A percentile compares a stretch with the other conserved stretches of the same genome.
These are phyloP conservation scores for Caenorhabditis sp. DNA, from an alignment of 2,888 invertebrate species.

Conservation along the genomic window DNA sequence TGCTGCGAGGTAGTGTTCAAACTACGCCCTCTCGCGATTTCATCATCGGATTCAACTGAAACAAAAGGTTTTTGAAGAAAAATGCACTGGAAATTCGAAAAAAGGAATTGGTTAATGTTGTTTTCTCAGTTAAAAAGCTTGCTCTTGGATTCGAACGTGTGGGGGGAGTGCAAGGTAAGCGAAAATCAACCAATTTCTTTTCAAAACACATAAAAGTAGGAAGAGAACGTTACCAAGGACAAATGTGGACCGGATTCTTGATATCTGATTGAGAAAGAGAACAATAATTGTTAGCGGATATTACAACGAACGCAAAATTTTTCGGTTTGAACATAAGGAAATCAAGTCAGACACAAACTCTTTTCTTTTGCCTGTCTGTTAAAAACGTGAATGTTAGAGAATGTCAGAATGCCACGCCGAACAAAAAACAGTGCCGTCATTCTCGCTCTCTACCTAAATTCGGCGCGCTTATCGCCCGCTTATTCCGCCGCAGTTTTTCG, in stretches of 20 bases:
- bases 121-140: too few species aligned
- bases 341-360: neutral
- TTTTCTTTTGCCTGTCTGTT: conserved; percentile 8
- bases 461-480: conserved; percentile 90
- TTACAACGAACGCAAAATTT: too few species aligned
- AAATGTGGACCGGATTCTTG: conserved; percentile 35
- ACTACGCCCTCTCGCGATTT: conserved; percentile 69
- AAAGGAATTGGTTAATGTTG: conserved; percentile 25
- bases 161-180: too few species aligned
- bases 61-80: conserved; percentile 35
- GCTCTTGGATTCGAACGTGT: too few species aligned
- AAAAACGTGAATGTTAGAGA: conserved; percentile 39
- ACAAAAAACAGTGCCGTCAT: conserved; percentile 19
- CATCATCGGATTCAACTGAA: conserved; percentile 79
- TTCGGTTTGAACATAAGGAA: neutral
- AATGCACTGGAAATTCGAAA: neutral
- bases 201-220: neutral
- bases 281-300: too few species aligned
- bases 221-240: conserved; percentile 40
- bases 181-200: conserved; percentile 24
- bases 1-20: conserved; percentile 56
- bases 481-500: conserved; percentile 65
- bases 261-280: too few species aligned
- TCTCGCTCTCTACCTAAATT: conserved; percentile 86
- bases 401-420: conserved; percentile 36